Base-by-base conservation (phyloP, 2,888 invertebrate species). In the Malthinus seriepunctatus region DNA sequence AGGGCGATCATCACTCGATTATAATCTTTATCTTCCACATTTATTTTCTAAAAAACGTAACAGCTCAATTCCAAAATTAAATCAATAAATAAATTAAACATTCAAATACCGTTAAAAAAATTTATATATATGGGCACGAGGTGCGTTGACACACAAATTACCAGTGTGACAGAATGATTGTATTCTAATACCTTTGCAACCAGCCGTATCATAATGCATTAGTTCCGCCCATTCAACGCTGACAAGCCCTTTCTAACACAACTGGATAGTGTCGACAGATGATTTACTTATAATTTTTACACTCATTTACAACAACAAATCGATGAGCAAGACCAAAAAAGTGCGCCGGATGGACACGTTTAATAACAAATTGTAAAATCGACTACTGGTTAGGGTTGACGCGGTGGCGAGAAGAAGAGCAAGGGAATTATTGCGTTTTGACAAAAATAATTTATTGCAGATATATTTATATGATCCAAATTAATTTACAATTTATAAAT, bases 181-280 rank as follows among this genome's bases (percentile, higher is more conserved):
- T 73, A 71, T 73, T 73, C 70, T 73, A 75, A 74, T 75, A 65
- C 66, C 48, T 61, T 60, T 54, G 63, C 66, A 69, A 69, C 69
- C 66, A 70, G 67, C 70, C 73, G 73, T 72, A 67, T 69, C 69
- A 66, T 72, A 72, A 74, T 67, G 68, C 70, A 75, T 75, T 75
- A 72, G 73, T 73, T 74, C 73, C 73, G 73, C 73, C 56, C 58
- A 59, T 63, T 64, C 64, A 64, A 45, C 45, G 52, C 56, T 47
- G 54, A 59, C 58, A 51, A 62, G 46, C 61, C 63, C 61, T 54
- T 63, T 42, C 46, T 56, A 23, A 56, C 59, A 45, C 56, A 59
- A 60, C 54, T 59, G 54, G 49, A 56, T 53, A 51, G 60, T 57
- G 63, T 52, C 60, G 57, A 63, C 60, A 56, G 59, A 60, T 51